Conservation (phyloP, 1,140 invertebrate genomes). For the Papilio polyxenes region DNA sequence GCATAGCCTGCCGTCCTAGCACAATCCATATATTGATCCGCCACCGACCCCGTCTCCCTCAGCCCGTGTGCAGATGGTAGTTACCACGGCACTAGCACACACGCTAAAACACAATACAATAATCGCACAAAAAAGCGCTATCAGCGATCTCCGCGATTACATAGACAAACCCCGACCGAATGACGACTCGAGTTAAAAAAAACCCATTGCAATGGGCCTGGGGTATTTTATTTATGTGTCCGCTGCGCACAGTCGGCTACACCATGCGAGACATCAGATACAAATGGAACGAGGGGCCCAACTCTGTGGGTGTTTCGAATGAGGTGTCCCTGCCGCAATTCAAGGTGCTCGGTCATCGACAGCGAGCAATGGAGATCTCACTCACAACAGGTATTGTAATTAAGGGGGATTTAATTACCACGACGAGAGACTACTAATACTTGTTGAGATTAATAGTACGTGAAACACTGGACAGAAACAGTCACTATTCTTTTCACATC, state of each 20-base stretch:
- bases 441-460: slow-evolving; percentile 50
- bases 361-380: slow-evolving; percentile 94
- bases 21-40: slow-evolving; percentile 69
- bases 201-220: slow-evolving; percentile 85
- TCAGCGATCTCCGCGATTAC: slow-evolving; percentile 60
- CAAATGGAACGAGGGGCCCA: slow-evolving; percentile 96
- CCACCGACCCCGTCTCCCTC: slow-evolving; percentile 76
- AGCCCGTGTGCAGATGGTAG: slow-evolving; percentile 73
- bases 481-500: slow-evolving; percentile 78
- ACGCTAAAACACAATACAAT: slow-evolving; percentile 70
- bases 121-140: slow-evolving; percentile 73
- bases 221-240: slow-evolving; percentile 85
- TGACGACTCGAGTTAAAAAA: slow-evolving; percentile 77
- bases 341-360: slow-evolving; percentile 94
- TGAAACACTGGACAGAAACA: slow-evolving; percentile 77
- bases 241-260: slow-evolving; percentile 92
- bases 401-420: slow-evolving; percentile 56
- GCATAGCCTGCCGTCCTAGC: slow-evolving; percentile 66
- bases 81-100: slow-evolving; percentile 73
- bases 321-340: slow-evolving; percentile 97
- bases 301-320: slow-evolving; percentile 94
- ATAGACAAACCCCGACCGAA: slow-evolving; percentile 74
- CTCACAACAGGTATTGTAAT: slow-evolving; percentile 91
- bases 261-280: slow-evolving; percentile 98
- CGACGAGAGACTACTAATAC: slow-evolving; percentile 48